Conservation (phyloP, 2,797 vertebrate genomes). For the Nyctibius grandis region DNA sequence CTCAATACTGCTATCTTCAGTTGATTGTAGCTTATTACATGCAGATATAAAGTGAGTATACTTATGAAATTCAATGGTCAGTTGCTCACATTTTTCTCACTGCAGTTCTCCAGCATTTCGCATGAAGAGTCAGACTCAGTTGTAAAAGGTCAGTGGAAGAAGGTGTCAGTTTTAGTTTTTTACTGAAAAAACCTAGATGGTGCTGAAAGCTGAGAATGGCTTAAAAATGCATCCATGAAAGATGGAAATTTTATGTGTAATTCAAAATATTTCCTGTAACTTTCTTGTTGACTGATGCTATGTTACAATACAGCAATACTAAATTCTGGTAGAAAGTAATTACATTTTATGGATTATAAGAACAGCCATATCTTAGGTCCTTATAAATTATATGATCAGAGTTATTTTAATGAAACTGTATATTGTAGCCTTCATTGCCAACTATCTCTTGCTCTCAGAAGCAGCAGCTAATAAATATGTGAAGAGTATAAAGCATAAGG, state of each 20-base stretch:
- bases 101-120: background rate
- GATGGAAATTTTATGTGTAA: background rate
- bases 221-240: background rate
- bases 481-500: background rate
- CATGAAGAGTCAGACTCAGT: background rate
- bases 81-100: background rate
- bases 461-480: background rate
- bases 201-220: background rate
- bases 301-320: background rate
- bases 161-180: background rate
- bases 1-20: background rate
- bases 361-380: background rate
- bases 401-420: background rate
- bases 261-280: background rate
- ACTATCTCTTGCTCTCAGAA: background rate
- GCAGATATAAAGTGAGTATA: background rate
- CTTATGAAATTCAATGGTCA: background rate
- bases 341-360: background rate
- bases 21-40: background rate
- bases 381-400: background rate
- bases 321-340: background rate
- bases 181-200: background rate
- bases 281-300: background rate
- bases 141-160: background rate
- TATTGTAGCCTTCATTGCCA: background rate